These are phyloP conservation scores for Drosophila nigritarsus DNA, from an alignment of 2,888 invertebrate genomes.

Conservation along the genomic window DNA sequence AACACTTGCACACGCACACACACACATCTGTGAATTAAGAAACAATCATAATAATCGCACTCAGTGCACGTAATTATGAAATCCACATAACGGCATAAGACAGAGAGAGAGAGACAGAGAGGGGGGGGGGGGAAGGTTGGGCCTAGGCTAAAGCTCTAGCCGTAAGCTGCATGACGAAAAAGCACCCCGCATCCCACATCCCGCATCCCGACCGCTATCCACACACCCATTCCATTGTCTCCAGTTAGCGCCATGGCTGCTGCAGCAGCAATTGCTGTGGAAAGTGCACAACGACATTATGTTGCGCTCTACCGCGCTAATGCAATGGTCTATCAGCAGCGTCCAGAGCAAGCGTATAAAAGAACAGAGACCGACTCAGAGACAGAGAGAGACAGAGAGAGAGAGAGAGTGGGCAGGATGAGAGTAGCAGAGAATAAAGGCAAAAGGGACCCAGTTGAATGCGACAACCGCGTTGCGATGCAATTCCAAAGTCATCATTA, in stretches of 20 bases:
- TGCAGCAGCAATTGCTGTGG: slow-evolving; percentile 67
- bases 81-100: slow-evolving; percentile 53
- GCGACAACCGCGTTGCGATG: slow-evolving; percentile 55
- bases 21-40: slow-evolving; percentile 71
- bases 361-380: slow-evolving; percentile 1
- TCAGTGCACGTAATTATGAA: slow-evolving; percentile 75
- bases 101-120: slow-evolving; percentile 1
- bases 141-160: slow-evolving; percentile 19
- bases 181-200: neutral
- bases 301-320: slow-evolving; percentile 75
- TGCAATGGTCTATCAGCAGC: slow-evolving; percentile 70
- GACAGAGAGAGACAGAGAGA: neutral
- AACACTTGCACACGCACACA: neutral
- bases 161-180: slow-evolving; percentile 49
- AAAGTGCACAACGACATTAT: slow-evolving; percentile 75
- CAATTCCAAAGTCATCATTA: slow-evolving; percentile 70
- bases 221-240: slow-evolving; percentile 22
- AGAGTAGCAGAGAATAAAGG: slow-evolving; percentile 11
- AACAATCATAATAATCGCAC: slow-evolving; percentile 80
- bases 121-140: neutral
- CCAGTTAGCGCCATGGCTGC: slow-evolving; percentile 54
- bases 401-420: neutral
- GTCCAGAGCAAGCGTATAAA: slow-evolving; percentile 57
- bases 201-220: neutral
- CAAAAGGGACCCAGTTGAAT: slow-evolving; percentile 31